Percentiles rank a stretch among this genome's conserved stretches.
phyloP scores from a whole-genome alignment of 2,888 invertebrate genomes.

The Callinectes sapidus region DNA sequence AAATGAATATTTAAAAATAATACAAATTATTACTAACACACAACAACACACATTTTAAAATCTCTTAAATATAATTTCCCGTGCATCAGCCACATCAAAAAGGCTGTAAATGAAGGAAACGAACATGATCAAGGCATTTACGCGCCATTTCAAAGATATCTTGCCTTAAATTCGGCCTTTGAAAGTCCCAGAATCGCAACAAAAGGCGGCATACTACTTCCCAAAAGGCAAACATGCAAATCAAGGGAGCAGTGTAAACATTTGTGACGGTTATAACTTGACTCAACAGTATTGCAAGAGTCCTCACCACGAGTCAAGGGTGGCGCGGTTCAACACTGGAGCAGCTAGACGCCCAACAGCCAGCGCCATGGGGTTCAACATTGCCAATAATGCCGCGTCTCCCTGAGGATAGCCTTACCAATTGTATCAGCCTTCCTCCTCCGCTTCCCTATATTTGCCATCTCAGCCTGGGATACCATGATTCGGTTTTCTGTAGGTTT shows the following conservation, averaged over 20 bases:
- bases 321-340: neutral
- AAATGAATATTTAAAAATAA: neutral
- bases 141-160: neutral
- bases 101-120: neutral
- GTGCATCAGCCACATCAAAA: neutral
- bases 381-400: conserved; percentile 1
- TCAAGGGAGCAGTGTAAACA: neutral
- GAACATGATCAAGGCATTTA: neutral
- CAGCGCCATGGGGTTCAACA: neutral
- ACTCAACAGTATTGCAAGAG: neutral
- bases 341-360: neutral
- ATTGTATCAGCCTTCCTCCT: conserved; percentile 47
- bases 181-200: neutral
- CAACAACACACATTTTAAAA: neutral
- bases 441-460: conserved; percentile 38
- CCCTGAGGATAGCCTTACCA: conserved; percentile 10
- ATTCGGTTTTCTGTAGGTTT: conserved; percentile 40
- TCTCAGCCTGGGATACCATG: neutral
- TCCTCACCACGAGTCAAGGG: neutral
- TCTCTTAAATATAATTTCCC: neutral
- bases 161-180: neutral
- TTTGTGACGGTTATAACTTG: neutral
- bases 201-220: neutral
- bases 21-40: neutral
- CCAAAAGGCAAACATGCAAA: neutral